Percentiles rank a stretch among this genome's conserved stretches.
These are phyloP conservation scores for Corynorhinus townsendii DNA, from an alignment of 2,113 vertebrate genomes.

Conservation along the genomic window DNA sequence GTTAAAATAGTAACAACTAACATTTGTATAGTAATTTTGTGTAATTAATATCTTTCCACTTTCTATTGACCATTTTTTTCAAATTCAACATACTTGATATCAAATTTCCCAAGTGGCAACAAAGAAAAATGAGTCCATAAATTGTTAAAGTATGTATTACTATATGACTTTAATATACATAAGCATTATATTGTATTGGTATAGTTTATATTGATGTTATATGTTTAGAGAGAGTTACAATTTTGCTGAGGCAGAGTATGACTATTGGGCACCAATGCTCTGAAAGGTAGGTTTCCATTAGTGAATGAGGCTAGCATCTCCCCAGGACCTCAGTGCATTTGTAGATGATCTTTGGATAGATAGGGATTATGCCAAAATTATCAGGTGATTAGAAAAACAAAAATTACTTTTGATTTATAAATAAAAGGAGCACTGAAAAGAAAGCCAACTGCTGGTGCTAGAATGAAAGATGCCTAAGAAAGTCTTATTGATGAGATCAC, in stretches of 20 bases:
- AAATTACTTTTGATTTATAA: not conserved
- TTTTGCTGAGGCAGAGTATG: not conserved
- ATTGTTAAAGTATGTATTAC: not conserved
- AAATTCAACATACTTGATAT: not conserved
- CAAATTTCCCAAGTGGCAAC: not conserved
- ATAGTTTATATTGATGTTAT: not conserved
- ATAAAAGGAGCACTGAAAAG: not conserved
- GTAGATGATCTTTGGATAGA: not conserved
- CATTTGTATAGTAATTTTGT: not conserved
- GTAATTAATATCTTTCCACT: not conserved
- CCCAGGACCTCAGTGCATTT: not conserved
- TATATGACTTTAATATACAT: not conserved
- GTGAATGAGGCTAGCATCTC: not conserved
- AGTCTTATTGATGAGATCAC: not conserved
- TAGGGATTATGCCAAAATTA: not conserved
- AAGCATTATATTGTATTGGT: not conserved
- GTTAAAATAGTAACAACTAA: not conserved
- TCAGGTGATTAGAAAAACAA: conserved; percentile 12
- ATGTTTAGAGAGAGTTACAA: not conserved
- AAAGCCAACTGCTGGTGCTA: not conserved
- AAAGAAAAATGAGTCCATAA: not conserved
- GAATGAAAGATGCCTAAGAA: conserved; percentile 4
- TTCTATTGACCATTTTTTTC: not conserved
- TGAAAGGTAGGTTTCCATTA: not conserved
- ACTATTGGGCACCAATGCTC: not conserved